These are phyloP conservation scores for Hydrolagus colliei DNA, from an alignment of 2,797 vertebrate genomes.

Conservation along the genomic window DNA sequence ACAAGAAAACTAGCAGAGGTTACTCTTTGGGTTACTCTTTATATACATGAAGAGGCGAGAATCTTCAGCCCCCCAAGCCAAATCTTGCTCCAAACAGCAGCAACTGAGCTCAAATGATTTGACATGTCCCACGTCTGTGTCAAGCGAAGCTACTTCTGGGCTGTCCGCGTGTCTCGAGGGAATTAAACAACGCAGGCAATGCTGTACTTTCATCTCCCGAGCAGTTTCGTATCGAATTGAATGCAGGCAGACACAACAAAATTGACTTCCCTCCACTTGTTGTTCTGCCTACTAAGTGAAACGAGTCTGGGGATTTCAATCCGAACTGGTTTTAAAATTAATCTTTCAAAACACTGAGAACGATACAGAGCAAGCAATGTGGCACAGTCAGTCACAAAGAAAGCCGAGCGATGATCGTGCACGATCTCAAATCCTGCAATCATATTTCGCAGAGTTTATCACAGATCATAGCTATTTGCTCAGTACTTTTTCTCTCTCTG, in stretches of 20 bases:
- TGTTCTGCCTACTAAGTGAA: constrained; percentile 13
- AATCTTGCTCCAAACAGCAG: background rate
- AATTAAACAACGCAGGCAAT: background rate
- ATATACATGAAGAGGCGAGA: background rate
- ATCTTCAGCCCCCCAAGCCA: background rate
- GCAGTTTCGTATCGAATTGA: background rate
- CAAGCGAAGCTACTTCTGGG: background rate
- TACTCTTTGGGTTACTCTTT: background rate
- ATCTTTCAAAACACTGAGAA: background rate
- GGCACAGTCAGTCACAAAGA: background rate
- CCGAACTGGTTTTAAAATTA: background rate
- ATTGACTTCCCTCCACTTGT: background rate
- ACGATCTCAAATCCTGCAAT: background rate
- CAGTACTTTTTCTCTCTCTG: background rate
- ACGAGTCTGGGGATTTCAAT: background rate
- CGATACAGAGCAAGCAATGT: background rate
- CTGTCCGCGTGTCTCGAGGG: background rate
- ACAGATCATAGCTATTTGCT: background rate
- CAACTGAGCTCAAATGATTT: background rate
- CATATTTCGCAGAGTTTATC: no score
- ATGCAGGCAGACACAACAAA: background rate
- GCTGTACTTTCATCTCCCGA: background rate
- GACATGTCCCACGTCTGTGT: background rate
- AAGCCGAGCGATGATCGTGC: background rate
- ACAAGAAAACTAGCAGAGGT: background rate